Percentiles rank a stretch among this genome's conserved stretches.
Evolutionary conservation across 2,797 vertebrate species (phyloP).

Genomic region (Hirundo rustica): DNA sequence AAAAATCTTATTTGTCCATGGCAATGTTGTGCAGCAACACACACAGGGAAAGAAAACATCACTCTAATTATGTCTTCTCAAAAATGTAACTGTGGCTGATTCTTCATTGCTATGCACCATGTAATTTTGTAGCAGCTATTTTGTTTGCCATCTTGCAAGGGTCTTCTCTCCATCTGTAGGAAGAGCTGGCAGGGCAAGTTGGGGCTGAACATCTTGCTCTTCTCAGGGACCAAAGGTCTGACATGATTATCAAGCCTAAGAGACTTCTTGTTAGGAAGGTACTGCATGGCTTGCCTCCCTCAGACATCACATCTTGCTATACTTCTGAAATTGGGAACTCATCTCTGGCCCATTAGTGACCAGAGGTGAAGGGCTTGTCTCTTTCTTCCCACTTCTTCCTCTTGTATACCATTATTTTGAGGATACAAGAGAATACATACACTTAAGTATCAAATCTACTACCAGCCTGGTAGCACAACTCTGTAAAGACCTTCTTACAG

Average conservation of each 20-base stretch:
- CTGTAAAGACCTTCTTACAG: neutral
- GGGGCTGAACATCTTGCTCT: neutral
- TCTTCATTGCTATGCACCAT: neutral
- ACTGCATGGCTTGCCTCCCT: neutral
- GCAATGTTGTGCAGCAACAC: neutral
- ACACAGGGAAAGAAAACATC: neutral
- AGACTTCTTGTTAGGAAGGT: neutral
- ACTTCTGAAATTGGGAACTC: neutral
- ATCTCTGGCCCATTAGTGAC: neutral
- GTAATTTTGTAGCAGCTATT: neutral
- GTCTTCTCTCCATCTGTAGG: neutral
- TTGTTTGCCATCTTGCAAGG: accelerated
- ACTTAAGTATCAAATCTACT: neutral
- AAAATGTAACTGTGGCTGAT: neutral
- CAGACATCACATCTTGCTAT: neutral
- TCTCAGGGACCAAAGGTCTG: neutral
- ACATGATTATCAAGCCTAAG: neutral
- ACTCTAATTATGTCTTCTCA: neutral
- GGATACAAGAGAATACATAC: neutral
- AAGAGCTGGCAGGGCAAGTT: neutral
- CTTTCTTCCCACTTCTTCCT: neutral
- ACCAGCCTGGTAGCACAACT: neutral
- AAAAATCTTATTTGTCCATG: constrained; percentile 22
- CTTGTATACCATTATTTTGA: neutral
- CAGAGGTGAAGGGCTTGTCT: neutral